These are phyloP conservation scores for Rhopalosiphum nymphaeae DNA, from an alignment of 2,888 invertebrate species.

Conservation along the genomic window DNA sequence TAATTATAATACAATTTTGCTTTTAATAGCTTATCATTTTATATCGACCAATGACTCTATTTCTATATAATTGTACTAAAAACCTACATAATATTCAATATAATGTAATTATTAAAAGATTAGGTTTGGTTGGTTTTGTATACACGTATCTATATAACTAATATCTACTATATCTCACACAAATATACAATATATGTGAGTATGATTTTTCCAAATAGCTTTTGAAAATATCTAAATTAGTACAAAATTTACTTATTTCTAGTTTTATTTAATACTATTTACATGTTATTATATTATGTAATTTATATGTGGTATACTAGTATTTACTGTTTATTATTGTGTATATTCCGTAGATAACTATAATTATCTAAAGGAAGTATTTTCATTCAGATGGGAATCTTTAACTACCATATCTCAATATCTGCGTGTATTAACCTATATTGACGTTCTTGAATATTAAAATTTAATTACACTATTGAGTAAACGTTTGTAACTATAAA, in stretches of 20 bases:
- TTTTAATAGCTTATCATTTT: background rate
- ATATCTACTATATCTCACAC: background rate
- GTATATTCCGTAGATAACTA: background rate
- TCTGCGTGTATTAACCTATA: background rate
- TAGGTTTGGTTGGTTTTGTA: background rate
- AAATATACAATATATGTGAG: background rate
- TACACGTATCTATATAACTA: background rate
- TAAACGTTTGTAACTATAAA: background rate
- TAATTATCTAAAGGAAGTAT: background rate
- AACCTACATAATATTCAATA: background rate
- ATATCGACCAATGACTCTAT: background rate
- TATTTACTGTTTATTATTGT: background rate
- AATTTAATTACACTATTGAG: background rate
- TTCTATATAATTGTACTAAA: background rate
- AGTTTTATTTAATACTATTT: background rate
- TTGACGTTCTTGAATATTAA: background rate
- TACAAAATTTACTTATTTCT: background rate
- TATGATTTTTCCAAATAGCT: background rate
- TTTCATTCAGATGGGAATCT: background rate
- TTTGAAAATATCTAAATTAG: background rate
- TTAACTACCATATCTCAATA: background rate
- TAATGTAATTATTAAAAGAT: background rate
- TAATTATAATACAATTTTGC: background rate
- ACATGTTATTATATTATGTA: background rate
- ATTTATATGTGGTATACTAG: background rate